Evolutionary conservation across 2,888 invertebrate species (phyloP), one percentile per base, ranked within the genome.

Genomic region (Drosophila mettleri): DNA sequence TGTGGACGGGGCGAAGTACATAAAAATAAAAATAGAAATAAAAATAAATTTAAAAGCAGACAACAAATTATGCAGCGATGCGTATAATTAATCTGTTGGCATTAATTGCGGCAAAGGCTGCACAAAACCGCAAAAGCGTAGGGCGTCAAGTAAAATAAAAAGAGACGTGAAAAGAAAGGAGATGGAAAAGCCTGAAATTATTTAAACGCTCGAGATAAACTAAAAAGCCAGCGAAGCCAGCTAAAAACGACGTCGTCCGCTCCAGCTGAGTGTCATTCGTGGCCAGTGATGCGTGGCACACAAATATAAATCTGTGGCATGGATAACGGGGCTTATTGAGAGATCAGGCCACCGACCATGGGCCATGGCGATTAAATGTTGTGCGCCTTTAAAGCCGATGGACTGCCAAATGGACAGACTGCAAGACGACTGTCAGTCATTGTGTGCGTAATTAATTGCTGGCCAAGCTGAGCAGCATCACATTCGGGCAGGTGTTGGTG

Each of bases 1-100:
- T 10, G 9, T 8, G 2, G 4, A 20, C 20, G 2, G 18, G 43
- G 45, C 12, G 41, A 52, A 36, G 61, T 34, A 57, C 55, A 62
- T 66, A 69, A 67, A 71, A 74, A 61, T 58, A 58, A 45, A 69
- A 61, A 48, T 55, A 57, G 48, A 62, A 59, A 76, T 68, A 58
- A 68, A 80, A 80, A 76, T 69, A 69, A 73, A 76, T 74, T 81
- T 74, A 64, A 67, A 80, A 72, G 72, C 73, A 65, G 67, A 67
- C 62, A 71, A 69, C 79, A 65, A 74, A 76, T 73, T 69, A 79
- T 78, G 79, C 88, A 88, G 71, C 85, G 86, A 86, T 74, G 85
- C 85, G 85, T 85, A 83, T 83, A 85, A 85, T 88, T 85, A 85
- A 85, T 85, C 88, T 88, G 78, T 86, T 78, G 71, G 85, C 88